These are phyloP conservation scores for Monodelphis domestica DNA, from an alignment of 2,797 vertebrate genomes.

Conservation along the genomic window DNA sequence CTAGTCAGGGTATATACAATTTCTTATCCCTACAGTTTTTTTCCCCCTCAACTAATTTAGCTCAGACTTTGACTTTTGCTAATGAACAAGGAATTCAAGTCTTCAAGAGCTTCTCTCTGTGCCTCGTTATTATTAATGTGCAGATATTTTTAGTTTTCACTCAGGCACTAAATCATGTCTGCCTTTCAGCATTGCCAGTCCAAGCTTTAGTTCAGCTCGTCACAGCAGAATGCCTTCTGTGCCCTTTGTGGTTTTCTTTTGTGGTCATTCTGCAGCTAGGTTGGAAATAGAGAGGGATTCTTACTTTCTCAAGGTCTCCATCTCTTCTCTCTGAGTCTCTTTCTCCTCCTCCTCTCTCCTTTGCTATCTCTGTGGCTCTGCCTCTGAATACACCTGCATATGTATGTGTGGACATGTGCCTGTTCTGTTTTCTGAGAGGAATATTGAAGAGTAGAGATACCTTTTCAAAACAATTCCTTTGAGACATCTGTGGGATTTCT, in stretches of 20 bases:
- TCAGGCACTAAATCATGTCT: conserved; percentile 65
- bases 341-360: not conserved
- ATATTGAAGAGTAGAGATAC: not conserved
- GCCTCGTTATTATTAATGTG: conserved; percentile 77
- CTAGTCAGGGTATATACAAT: not conserved
- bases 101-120: conserved; percentile 57
- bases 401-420: not conserved
- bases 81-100: conserved; percentile 58
- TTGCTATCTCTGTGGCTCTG: not conserved
- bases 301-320: not conserved
- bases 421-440: conserved; percentile 27
- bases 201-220: conserved; percentile 61
- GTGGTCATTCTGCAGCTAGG: not conserved
- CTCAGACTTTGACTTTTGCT: conserved; percentile 54
- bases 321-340: not conserved
- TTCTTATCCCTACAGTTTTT: conserved; percentile 8
- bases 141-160: conserved; percentile 71
- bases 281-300: conserved; percentile 27
- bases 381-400: not conserved
- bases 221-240: conserved; percentile 42
- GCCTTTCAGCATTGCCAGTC: conserved; percentile 55
- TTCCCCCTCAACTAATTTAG: conserved; percentile 25
- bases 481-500: not conserved
- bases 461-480: conserved; percentile 10
- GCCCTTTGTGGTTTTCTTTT: conserved; percentile 17